A percentile compares a stretch with the other conserved stretches of the same genome.
Conservation (phyloP, 2,797 vertebrate genomes). For the Eulemur albifrons region DNA sequence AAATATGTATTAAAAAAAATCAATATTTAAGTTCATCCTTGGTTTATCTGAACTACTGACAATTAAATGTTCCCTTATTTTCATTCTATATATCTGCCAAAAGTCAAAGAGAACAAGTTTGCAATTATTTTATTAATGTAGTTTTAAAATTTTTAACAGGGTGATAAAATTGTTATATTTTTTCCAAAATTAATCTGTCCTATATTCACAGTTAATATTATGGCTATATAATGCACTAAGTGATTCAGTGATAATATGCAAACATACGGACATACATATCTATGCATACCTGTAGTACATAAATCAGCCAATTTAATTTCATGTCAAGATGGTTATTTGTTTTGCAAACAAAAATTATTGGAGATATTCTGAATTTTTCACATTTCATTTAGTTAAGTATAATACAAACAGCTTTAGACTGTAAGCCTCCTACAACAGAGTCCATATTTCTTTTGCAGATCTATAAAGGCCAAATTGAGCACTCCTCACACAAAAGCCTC, state of each 20-base stretch:
- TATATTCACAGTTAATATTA: background rate
- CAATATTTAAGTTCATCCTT: background rate
- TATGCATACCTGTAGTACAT: background rate
- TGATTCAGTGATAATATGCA: background rate
- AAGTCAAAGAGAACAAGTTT: conserved; percentile 14
- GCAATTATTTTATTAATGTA: background rate
- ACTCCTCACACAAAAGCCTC: background rate
- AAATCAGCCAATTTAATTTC: conserved; percentile 22
- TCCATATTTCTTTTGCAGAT: background rate
- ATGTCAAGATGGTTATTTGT: background rate
- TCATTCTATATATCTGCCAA: background rate
- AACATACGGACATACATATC: background rate
- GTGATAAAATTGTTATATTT: background rate
- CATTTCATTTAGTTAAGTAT: background rate
- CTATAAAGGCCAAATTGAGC: background rate
- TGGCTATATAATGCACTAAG: background rate
- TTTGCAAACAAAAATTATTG: background rate
- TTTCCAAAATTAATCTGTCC: background rate
- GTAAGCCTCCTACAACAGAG: background rate
- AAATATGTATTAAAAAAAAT: background rate
- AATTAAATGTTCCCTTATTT: background rate
- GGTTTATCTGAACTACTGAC: background rate
- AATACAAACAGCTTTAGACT: background rate
- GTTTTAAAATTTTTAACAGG: background rate
- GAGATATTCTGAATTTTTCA: background rate